Base-by-base conservation (phyloP, 1,140 invertebrate genomes). In the Zaprionus nigranus region DNA sequence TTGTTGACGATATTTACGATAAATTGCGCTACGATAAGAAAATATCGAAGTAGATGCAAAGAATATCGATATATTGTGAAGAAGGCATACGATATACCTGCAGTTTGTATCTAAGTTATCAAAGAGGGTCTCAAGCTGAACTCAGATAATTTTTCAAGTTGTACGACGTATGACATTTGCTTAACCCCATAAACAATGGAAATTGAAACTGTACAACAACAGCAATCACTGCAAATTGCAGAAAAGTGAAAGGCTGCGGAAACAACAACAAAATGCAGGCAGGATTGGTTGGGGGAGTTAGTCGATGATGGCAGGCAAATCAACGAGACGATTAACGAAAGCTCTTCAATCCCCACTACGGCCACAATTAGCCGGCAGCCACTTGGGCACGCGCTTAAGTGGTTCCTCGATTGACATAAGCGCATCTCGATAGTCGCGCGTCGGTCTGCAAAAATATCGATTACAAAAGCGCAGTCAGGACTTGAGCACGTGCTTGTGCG, bases 401-500 rank as follows among this genome's bases (percentile, higher is more conserved):
- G 54, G 13, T 9, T 46, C 9, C 53, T 51, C 62, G 36, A 56
- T 74, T 72, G 69, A 69, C 46, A 69, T 56, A 53, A 43, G 40
- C 34, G 68, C 26, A 51, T 13, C 70, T 51, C 54, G 61, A 65
- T 58, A 63, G 64, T 9, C 12, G 22, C 12, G 22, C 24, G 9
- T 6, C 34, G 15, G 0, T 60, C 12, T n/a, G 46, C 43, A 26
- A 43, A 26, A 43, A 53, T 57, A 71, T 74, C 65, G 71, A 68
- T 74, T 68, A 36, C 57, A 61, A 69, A 75, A 75, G 73, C 73
- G 54, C 67, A 70, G 61, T 26, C 30, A 43, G 46, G 72, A 62
- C 72, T 75, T 75, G 76, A 78, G 76, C 76, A 78, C 76, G 76
- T 78, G 76, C 76, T 75, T 46, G 46, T 28, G 43, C 46, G 36